Evolutionary conservation across 2,888 invertebrate genomes (phyloP).

Genomic region (Xestia c-nigrum): DNA sequence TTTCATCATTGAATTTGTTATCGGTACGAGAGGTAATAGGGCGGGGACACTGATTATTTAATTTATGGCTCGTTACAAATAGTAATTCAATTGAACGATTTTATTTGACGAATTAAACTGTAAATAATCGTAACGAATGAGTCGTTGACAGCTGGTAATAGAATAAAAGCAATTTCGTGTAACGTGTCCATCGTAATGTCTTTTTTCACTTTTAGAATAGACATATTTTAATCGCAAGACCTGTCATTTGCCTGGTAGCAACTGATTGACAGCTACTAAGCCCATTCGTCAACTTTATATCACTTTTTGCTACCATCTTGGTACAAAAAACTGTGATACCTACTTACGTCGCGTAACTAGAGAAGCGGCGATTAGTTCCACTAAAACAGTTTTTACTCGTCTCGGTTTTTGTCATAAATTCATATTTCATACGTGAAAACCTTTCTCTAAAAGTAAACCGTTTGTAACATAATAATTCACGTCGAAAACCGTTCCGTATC

Average conservation of each 20-base stretch:
- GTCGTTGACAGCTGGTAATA: conserved; percentile 34
- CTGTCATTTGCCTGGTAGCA: conserved; percentile 34
- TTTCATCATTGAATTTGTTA: conserved; percentile 66
- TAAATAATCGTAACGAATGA: conserved; percentile 30
- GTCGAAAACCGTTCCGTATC: conserved; percentile 10
- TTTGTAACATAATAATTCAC: conserved; percentile 36
- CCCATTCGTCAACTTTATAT: conserved; percentile 17
- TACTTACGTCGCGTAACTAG: conserved; percentile 35
- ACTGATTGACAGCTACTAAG: conserved; percentile 18
- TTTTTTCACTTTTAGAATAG: conserved; percentile 10
- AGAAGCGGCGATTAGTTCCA: conserved; percentile 54
- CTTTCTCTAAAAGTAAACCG: conserved; percentile 51
- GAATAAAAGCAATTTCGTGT: conserved; percentile 25
- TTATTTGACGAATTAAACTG: conserved; percentile 44
- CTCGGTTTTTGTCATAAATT: conserved; percentile 50
- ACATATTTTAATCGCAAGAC: conserved; percentile 21
- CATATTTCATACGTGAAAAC: conserved; percentile 50
- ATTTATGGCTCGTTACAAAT: conserved; percentile 58
- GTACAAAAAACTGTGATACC: conserved; percentile 25
- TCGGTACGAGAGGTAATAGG: conserved; percentile 60
- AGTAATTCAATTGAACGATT: conserved; percentile 56
- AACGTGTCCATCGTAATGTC: conserved; percentile 13
- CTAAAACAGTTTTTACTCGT: conserved; percentile 37
- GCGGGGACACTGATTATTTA: conserved; percentile 61
- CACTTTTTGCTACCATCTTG: conserved; percentile 24